Conservation (phyloP, 2,888 invertebrate genomes). For the Therioaphis trifolii region DNA sequence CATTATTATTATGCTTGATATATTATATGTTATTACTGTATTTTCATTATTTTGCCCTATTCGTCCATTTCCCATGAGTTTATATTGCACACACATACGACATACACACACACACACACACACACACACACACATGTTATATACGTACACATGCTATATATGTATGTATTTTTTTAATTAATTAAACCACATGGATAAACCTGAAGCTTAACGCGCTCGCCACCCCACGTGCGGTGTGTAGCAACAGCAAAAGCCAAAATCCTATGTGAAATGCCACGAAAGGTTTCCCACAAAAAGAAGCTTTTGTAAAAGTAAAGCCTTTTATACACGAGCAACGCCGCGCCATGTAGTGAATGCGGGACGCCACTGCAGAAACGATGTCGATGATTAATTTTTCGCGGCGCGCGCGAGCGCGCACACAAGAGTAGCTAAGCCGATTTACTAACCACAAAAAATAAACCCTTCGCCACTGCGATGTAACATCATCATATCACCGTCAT, state of each 20-base stretch:
- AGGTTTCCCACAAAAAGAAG: constrained; percentile 58
- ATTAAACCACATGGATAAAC: constrained; percentile 56
- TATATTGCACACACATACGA: background rate
- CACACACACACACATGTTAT: no score
- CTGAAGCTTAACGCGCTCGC: constrained; percentile 32
- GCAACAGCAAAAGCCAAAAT: constrained; percentile 49
- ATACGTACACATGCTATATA: no score
- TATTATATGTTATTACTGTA: background rate
- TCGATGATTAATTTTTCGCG: constrained; percentile 60
- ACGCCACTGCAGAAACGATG: constrained; percentile 22
- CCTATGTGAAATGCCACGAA: constrained; percentile 48
- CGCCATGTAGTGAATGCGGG: background rate
- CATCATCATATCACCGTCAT: background rate
- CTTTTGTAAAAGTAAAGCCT: constrained; percentile 61
- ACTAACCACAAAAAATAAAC: constrained; percentile 48
- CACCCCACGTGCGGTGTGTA: background rate
- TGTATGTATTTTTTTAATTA: constrained; percentile 44
- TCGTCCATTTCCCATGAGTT: constrained; percentile 14
- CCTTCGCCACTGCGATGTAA: constrained; percentile 13
- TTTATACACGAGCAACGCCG: constrained; percentile 11
- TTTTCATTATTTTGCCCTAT: constrained; percentile 6
- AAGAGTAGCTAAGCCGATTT: constrained; percentile 56
- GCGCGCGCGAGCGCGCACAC: background rate
- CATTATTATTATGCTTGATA: background rate
- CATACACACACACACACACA: background rate